Evolutionary conservation across 2,113 vertebrate genomes (phyloP).

Genomic region (Cacatua alba): DNA sequence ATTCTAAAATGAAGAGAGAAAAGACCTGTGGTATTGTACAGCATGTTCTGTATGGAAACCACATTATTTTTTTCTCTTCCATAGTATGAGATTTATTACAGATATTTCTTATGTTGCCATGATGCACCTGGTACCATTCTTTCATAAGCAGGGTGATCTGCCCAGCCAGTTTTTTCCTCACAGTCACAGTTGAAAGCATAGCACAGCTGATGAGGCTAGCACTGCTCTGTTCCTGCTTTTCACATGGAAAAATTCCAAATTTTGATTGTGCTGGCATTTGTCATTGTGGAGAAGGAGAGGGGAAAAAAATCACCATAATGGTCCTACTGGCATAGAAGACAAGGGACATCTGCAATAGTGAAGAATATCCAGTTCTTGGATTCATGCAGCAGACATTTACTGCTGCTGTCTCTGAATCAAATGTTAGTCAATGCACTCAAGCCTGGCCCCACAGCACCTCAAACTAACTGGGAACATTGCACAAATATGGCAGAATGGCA

Average conservation of each 20-base stretch:
- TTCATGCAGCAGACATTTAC: neutral
- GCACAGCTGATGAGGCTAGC: neutral
- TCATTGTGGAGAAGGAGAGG: neutral
- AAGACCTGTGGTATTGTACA: neutral
- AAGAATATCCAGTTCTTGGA: conserved; percentile 11
- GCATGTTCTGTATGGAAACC: neutral
- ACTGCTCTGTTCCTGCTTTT: neutral
- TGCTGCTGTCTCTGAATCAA: neutral
- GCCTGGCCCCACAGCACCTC: neutral
- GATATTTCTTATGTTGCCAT: neutral
- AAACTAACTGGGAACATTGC: neutral
- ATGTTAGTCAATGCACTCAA: neutral
- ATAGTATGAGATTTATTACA: neutral
- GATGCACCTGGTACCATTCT: neutral
- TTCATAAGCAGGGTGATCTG: neutral
- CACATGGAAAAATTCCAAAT: neutral
- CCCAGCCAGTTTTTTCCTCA: neutral
- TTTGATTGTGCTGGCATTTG: neutral
- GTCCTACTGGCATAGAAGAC: neutral
- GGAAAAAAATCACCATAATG: neutral
- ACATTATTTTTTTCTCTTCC: neutral
- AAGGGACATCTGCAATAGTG: conserved; percentile 4
- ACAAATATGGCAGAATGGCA: neutral
- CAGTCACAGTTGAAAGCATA: neutral
- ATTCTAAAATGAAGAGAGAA: neutral